These are phyloP conservation scores for Mesembrinibis cayennensis DNA, from an alignment of 2,113 vertebrate genomes.

Conservation along the genomic window DNA sequence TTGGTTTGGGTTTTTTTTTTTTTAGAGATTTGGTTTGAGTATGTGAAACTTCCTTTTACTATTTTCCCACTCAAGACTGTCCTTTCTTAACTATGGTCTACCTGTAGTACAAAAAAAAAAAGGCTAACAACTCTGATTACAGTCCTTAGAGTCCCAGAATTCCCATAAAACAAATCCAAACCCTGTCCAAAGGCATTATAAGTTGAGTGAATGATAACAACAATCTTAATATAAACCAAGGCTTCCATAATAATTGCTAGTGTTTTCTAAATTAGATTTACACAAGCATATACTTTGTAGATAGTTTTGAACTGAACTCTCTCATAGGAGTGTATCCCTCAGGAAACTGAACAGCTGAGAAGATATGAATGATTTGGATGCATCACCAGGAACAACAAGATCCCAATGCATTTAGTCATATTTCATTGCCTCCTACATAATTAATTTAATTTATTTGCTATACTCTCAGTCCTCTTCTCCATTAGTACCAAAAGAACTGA, in stretches of 20 bases:
- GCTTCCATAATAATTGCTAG: not conserved
- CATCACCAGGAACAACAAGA: slow-evolving; percentile 18
- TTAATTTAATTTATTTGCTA: slow-evolving; percentile 47
- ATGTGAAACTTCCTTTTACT: not conserved
- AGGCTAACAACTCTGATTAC: not conserved
- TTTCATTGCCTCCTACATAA: slow-evolving; percentile 38
- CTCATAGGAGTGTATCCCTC: not conserved
- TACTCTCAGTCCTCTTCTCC: not conserved
- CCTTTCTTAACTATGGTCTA: not conserved
- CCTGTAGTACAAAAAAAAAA: not conserved
- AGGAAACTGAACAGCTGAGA: not conserved
- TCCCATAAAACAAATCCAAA: not conserved
- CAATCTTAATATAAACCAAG: not conserved
- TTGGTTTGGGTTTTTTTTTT: not conserved
- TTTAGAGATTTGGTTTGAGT: not conserved
- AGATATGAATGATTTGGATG: slow-evolving; percentile 10
- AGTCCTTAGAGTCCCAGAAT: not conserved
- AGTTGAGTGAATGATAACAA: not conserved
- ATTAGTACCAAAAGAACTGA: not conserved
- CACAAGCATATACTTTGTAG: not conserved
- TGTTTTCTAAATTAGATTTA: slow-evolving; percentile 3
- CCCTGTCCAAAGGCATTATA: not conserved
- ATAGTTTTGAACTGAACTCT: not conserved
- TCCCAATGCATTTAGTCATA: slow-evolving; percentile 33
- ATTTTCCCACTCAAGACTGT: not conserved